Percentiles rank a stretch among this genome's conserved stretches.
These are phyloP conservation scores for Manis pentadactyla DNA, from an alignment of 2,797 vertebrate species.

Conservation along the genomic window DNA sequence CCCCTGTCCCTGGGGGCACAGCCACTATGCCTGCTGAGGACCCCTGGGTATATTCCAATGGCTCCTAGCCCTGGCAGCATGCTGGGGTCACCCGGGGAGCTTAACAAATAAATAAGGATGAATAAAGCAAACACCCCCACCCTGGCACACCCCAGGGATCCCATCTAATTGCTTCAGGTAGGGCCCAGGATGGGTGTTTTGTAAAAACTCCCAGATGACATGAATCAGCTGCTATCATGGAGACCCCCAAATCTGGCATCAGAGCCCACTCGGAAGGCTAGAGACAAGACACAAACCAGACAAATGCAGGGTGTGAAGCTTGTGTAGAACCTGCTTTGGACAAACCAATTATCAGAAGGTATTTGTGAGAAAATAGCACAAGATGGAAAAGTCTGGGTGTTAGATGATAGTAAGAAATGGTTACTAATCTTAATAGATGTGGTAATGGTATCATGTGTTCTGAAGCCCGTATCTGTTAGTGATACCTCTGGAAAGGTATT, in stretches of 20 bases:
- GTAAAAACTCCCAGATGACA: background rate
- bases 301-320: background rate
- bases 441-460: background rate
- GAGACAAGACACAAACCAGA: background rate
- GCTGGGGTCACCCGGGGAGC: background rate
- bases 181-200: background rate
- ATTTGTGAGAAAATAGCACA: background rate
- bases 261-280: too few relatives aligned
- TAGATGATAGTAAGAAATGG: background rate
- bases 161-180: background rate
- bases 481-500: background rate
- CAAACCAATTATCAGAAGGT: background rate
- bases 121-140: background rate
- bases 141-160: background rate
- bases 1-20: too few relatives aligned
- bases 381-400: background rate
- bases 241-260: accelerated
- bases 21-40: background rate
- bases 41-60: background rate
- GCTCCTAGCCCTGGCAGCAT: background rate
- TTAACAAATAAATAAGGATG: background rate
- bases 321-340: background rate
- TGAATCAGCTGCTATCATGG: too few relatives aligned
- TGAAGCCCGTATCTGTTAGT: background rate
- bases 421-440: background rate